These are phyloP conservation scores for Mungos mungo DNA, from an alignment of 2,113 vertebrate species.

Conservation along the genomic window DNA sequence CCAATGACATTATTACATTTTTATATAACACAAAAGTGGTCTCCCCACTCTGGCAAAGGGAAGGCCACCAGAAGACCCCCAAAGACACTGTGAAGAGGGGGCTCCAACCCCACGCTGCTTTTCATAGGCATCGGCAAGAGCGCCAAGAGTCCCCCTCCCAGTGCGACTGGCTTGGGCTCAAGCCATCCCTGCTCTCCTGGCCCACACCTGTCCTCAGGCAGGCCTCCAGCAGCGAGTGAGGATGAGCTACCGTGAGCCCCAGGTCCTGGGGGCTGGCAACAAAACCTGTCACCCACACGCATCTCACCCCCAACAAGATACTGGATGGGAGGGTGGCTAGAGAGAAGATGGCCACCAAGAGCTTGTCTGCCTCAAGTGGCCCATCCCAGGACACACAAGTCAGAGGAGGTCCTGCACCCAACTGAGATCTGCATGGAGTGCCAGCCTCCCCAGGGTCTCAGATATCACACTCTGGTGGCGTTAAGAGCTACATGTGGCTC, in stretches of 20 bases:
- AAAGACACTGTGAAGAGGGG: background rate
- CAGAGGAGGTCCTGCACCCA: background rate
- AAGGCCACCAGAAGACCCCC: background rate
- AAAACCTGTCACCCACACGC: background rate
- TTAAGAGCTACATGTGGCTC: too few species aligned
- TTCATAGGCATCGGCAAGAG: background rate
- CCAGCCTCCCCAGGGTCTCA: background rate
- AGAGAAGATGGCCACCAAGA: background rate
- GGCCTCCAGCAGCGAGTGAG: background rate
- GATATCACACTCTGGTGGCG: background rate
- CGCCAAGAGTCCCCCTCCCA: background rate
- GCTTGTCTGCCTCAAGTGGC: background rate
- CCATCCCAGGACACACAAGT: too few species aligned
- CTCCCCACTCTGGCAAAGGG: background rate
- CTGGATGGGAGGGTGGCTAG: background rate
- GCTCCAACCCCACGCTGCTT: background rate
- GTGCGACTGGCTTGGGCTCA: background rate
- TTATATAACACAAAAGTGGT: slow-evolving; percentile 56
- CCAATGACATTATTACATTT: slow-evolving; percentile 84
- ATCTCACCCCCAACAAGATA: background rate
- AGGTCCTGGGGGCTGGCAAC: background rate
- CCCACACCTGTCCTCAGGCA: background rate
- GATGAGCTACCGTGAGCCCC: background rate
- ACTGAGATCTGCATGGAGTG: fast-evolving
- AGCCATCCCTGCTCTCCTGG: slow-evolving; percentile 58